Evolutionary conservation across 1,140 invertebrate genomes (phyloP).

Genomic region (Zophobas morio): DNA sequence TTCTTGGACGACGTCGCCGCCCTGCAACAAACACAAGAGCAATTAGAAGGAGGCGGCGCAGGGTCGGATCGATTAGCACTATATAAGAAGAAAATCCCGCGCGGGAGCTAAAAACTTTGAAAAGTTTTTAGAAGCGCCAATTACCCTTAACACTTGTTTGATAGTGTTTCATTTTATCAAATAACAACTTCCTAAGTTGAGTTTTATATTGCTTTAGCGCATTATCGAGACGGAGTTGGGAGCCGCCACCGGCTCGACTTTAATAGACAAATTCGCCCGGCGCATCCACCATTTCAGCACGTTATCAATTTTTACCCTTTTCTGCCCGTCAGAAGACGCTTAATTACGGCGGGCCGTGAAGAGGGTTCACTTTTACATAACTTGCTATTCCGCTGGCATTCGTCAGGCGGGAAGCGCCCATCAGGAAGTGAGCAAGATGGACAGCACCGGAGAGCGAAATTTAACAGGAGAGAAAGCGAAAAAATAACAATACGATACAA

Average conservation of each 20-base stretch:
- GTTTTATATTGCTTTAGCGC: slow-evolving; percentile 47
- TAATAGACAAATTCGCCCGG: slow-evolving; percentile 10
- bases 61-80: slow-evolving; percentile 29
- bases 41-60: background rate
- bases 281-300: background rate
- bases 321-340: background rate
- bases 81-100: slow-evolving; percentile 25
- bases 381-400: background rate
- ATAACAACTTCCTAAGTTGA: slow-evolving; percentile 50
- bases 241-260: background rate
- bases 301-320: no score
- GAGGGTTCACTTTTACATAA: background rate
- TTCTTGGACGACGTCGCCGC: slow-evolving; percentile 93
- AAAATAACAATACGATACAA: no score
- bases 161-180: slow-evolving; percentile 48
- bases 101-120: slow-evolving; percentile 35
- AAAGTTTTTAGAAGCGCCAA: slow-evolving; percentile 44
- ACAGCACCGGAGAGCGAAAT: no score
- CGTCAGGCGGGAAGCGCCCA: background rate
- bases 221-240: slow-evolving; percentile 19
- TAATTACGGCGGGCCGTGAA: background rate
- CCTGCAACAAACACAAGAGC: slow-evolving; percentile 72
- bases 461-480: no score
- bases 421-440: no score
- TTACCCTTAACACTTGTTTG: slow-evolving; percentile 48